Evolutionary conservation across 1,140 invertebrate genomes (phyloP).

Genomic region (Phocides pigmalion): DNA sequence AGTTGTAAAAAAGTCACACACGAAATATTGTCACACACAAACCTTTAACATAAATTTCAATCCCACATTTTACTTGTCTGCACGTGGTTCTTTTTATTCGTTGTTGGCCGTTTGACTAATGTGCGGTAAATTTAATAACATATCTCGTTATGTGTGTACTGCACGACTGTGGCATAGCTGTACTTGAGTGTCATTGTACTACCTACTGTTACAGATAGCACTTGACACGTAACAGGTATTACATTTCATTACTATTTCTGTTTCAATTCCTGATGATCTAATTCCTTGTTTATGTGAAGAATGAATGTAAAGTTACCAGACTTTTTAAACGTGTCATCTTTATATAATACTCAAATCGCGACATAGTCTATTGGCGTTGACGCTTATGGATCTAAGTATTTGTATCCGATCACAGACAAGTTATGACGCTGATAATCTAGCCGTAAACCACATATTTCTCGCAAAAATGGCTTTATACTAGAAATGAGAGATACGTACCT

Average conservation of each 20-base stretch:
- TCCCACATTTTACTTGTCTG: background rate
- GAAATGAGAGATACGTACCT: too few relatives aligned
- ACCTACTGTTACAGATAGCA: slow-evolving; percentile 14
- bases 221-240: slow-evolving; percentile 29
- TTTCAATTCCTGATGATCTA: slow-evolving; percentile 21
- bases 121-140: slow-evolving; percentile 29
- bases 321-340: too few relatives aligned
- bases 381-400: too few relatives aligned
- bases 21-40: slow-evolving; percentile 25
- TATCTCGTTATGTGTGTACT: slow-evolving; percentile 14
- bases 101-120: slow-evolving; percentile 19
- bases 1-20: slow-evolving; percentile 27
- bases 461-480: too few relatives aligned
- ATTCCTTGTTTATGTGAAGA: background rate
- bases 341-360: too few relatives aligned
- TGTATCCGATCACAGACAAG: too few relatives aligned
- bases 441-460: too few relatives aligned
- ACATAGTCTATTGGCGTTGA: too few relatives aligned
- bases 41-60: slow-evolving; percentile 25
- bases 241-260: slow-evolving; percentile 14
- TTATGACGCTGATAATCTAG: too few relatives aligned
- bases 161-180: slow-evolving; percentile 34
- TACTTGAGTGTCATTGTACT: slow-evolving; percentile 39
- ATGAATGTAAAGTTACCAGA: too few relatives aligned
- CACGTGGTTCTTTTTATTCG: slow-evolving; percentile 9